Base-by-base conservation (phyloP, 2,888 invertebrate species). In the Scrobipalpa costella region DNA sequence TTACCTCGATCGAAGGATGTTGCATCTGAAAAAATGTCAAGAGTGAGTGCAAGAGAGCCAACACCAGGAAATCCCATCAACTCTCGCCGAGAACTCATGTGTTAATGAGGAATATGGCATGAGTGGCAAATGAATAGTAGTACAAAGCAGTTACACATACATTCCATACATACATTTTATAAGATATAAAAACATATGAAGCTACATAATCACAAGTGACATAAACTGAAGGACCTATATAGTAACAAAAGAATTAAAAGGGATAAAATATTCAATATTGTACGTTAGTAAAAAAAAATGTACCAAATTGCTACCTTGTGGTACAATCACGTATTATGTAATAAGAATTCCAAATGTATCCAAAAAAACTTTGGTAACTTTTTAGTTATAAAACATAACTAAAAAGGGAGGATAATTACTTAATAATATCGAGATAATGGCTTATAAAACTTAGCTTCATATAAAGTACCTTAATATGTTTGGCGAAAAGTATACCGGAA, bases 1-100 rank as follows among this genome's bases (percentile, higher is more conserved):
- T 89, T 89, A 90, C 90, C 90, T 90, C 86, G 80, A 70, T 86
- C 84, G 73, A 83, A 79, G 73, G 85, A 80, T 69, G 88, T 80
- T 68, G 82, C 77, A 86, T 89, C 90, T 90, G 90, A 85, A 90
- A 90, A 85, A 78, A 86, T 84, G 84, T 76, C 74, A 81, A 79
- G 68, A 70, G 73, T 88, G 84, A 85, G 83, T 86, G 81, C 64
- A 66, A 68, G 71, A 70, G 71, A 70, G 73, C 5, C 27, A 60
- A 82, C 21, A 52, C 87, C 83, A 88, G 89, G 86, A 85, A 88
- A 85, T 77, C 75, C 71, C 69, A 74, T 77, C 81, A 85, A 86
- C 76, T 81, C 81, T 72, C 85, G 85, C 84, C 84, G 36, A 50
- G 36, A 8, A 6, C n/a, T 5, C 55, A 34, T 44, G 50, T 50